Evolutionary conservation across 2,113 vertebrate genomes (phyloP), one percentile per base, ranked within the genome.

Genomic region (Pica pica): DNA sequence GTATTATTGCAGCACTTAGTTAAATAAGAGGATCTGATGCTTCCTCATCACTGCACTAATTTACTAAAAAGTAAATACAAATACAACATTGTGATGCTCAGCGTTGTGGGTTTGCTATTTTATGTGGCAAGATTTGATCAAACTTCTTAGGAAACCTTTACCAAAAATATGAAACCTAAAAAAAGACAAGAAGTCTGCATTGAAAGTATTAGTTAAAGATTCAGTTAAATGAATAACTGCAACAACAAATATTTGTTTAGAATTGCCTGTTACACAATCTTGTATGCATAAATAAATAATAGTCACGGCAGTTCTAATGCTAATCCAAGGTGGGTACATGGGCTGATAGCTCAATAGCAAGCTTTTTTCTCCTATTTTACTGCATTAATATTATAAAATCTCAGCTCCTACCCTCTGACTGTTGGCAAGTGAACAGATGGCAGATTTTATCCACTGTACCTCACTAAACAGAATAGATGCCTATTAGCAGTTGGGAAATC

Each of bases 351-450:
- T 87, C 85, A 65, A 20, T 53, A 88, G 41, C 41, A 71, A 44
- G 17, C 57, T 90, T 88, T 87, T 82, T 76, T 73, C 57, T 87
- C 39, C 44, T 79, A 3, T 90, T 91, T 85, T 95, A 61, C 61
- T 73, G 46, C 49, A 69, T 92, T 88, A 88, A 77, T 93, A 50
- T 93, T 83, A 88, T 37, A 83, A 80, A 88, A 64, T 85, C 57
- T 71, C 42, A 83, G 24, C 63, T 87, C 46, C 82, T 93, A 27
- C 67, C 53, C 63, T 92, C 75, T 93, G 74, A 92, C n/a, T 85
- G 53, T 49, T 90, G 61, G 57, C 85, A 83, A 89, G 53, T 30
- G 57, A 96, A 90, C 92, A 97, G 95, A 95, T 94, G 96, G 94
- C 50, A 90, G 57, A 90, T 86, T 96, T 93, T 69, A 90, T 53